phyloP scores from a whole-genome alignment of 2,888 invertebrate species.

The Cheilosia urbana region DNA sequence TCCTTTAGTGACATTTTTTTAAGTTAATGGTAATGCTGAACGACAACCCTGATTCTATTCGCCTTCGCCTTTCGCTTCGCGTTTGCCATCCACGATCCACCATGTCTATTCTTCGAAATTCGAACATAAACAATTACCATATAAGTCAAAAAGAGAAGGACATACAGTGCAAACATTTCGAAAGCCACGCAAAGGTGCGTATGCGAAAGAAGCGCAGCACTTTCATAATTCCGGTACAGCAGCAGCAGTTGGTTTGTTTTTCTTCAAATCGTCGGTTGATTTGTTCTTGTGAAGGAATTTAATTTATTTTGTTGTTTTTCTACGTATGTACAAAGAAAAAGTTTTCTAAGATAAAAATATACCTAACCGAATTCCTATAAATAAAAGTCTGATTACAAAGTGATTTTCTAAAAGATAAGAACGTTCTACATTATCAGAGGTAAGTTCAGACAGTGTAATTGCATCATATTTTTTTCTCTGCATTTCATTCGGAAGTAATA shows the following conservation, averaged over 20 bases:
- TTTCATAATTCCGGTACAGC: background rate
- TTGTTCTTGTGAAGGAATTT: background rate
- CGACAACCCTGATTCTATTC: too few relatives aligned
- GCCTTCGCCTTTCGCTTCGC: too few relatives aligned
- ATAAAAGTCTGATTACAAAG: conserved; percentile 35
- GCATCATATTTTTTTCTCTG: background rate
- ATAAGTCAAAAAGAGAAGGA: conserved; percentile 35
- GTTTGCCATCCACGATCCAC: too few relatives aligned
- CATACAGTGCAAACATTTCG: background rate
- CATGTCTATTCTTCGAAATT: conserved; percentile 22
- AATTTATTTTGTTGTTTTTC: conserved; percentile 15
- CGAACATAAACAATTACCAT: conserved; percentile 35
- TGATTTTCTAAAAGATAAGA: background rate
- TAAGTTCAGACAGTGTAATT: background rate
- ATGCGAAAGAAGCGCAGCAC: conserved; percentile 1
- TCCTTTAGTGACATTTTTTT: too few relatives aligned
- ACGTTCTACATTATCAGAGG: background rate
- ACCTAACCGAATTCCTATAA: background rate
- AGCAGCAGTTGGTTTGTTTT: conserved; percentile 42
- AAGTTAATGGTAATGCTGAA: too few relatives aligned
- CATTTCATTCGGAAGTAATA: background rate
- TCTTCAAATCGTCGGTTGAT: conserved; percentile 18
- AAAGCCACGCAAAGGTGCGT: background rate
- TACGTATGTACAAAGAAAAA: background rate
- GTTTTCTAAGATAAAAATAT: background rate